Conservation (phyloP, 2,797 vertebrate species). For the Myoxocephalus aenaeus region DNA sequence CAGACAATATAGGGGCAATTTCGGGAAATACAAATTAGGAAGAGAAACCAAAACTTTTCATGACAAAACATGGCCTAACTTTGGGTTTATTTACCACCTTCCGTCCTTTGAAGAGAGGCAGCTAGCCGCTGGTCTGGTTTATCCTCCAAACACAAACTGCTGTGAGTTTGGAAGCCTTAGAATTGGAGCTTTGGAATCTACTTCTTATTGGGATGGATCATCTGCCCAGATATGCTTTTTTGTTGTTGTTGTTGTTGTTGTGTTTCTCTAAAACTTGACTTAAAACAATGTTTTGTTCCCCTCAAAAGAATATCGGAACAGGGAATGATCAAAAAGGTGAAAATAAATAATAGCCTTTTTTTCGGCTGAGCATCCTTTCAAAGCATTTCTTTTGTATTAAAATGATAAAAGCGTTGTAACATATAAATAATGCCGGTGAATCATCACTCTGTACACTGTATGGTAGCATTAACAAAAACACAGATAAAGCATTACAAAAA, state of each 20-base stretch:
- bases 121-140: slow-evolving; percentile 49
- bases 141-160: slow-evolving; percentile 50
- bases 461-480: not conserved
- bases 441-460: not conserved
- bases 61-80: slow-evolving; percentile 21
- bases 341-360: not conserved
- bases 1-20: slow-evolving; percentile 36
- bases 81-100: slow-evolving; percentile 27
- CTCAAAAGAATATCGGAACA: not conserved
- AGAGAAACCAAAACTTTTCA: not conserved
- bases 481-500: not conserved
- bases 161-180: slow-evolving; percentile 40
- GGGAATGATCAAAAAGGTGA: not conserved
- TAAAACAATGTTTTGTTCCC: not conserved
- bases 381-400: not conserved
- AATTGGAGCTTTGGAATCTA: slow-evolving; percentile 44
- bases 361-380: not conserved
- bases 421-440: not conserved
- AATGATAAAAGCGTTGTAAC: slow-evolving; percentile 12
- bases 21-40: slow-evolving; percentile 5
- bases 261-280: slow-evolving; percentile 7
- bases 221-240: slow-evolving; percentile 23
- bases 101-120: slow-evolving; percentile 51
- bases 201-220: slow-evolving; percentile 39
- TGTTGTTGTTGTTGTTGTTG: not conserved